Evolutionary conservation across 2,113 vertebrate genomes (phyloP), one percentile per base, ranked within the genome.

Genomic region (Actinemys pallida): DNA sequence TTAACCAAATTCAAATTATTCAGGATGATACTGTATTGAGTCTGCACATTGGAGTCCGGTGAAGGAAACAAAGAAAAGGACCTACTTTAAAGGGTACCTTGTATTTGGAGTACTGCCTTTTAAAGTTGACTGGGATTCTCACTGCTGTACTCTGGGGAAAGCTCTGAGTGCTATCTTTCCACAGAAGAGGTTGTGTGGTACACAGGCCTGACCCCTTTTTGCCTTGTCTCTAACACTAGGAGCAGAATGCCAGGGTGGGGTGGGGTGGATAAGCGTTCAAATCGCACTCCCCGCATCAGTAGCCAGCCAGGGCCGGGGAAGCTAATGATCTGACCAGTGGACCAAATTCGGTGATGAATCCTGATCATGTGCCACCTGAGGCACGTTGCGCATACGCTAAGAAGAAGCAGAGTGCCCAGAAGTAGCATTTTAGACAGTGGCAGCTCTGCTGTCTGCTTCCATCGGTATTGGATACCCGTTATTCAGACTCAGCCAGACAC

Each of bases 141-240:
- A 17, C 87, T 93, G 59, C 65, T 92, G 65, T 85, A 88, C 90
- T 93, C 93, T 78, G 35, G 14, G 82, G 82, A 69, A 56, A 49
- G 42, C 27, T 57, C 80, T 1, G 35, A 72, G n/a, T 39, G 35
- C 9, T 72, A 20, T 29, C 75, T 47, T 47, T 78, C 42, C 75
- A 78, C 10, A 78, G 11, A 47, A 14, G 25, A 14, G 6, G 72
- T 47, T 78, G 22, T 47, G 75, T 6, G 12, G 75, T 76, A 45
- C 6, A 5, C 42, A 45, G 42, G 39, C 24, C 75, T 69, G 88
- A 96, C 88, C 96, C 20, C 24, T 22, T 95, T 92, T 85, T 91
- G 89, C 56, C 84, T 22, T 45, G 86, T 95, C 87, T 91, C 42
- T 85, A 93, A 57, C 54, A 76, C 65, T 22, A 81, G 79, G 88